phyloP scores from a whole-genome alignment of 2,888 invertebrate species.

The Eueremaeus valkanovi region DNA sequence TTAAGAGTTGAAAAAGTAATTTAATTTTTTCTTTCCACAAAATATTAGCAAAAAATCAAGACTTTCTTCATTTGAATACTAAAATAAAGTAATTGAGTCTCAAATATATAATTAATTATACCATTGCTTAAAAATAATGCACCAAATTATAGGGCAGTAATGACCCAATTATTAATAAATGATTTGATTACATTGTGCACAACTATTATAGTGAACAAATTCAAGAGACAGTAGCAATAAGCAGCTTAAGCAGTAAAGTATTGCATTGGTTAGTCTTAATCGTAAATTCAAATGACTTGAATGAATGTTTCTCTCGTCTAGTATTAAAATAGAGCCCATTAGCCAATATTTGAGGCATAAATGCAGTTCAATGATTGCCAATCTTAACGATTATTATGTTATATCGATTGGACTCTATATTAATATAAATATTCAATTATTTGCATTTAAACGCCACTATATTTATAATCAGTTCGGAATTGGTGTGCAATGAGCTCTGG shows the following conservation, averaged over 20 bases:
- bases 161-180: slow-evolving; percentile 19
- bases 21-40: background rate
- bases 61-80: background rate
- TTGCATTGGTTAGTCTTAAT: background rate
- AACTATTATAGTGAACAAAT: background rate
- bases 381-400: background rate
- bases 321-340: slow-evolving; percentile 27
- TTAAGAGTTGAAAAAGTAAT: background rate
- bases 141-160: background rate
- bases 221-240: too few species aligned
- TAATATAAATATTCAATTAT: background rate
- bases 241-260: background rate
- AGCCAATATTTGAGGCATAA: slow-evolving; percentile 16
- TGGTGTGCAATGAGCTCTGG: background rate
- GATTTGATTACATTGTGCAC: slow-evolving; percentile 8
- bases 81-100: slow-evolving; percentile 1
- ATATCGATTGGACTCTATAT: background rate
- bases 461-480: background rate
- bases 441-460: background rate
- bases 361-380: background rate
- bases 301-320: background rate
- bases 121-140: background rate
- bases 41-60: slow-evolving; percentile 1
- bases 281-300: background rate
- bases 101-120: slow-evolving; percentile 1